Evolutionary conservation across 37 sponge, comb jelly and placozoan genomes (phyloP).

Genomic region (Lycopodina hypogea): DNA sequence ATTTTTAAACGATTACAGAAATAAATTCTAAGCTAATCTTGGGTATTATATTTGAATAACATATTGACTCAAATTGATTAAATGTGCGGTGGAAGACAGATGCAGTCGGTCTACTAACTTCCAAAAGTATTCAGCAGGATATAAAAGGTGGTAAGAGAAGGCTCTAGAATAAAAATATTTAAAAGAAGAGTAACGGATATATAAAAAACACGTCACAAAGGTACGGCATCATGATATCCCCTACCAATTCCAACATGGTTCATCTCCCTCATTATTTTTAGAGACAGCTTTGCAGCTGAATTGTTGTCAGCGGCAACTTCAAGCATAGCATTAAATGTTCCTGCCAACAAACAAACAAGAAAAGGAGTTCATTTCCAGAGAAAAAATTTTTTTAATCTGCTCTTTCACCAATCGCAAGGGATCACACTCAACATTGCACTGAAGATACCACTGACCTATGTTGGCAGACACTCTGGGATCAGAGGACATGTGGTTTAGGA

Average conservation of each 20-base stretch:
- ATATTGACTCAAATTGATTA: no score
- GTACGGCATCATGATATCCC: neutral
- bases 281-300: neutral
- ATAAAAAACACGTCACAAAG: neutral
- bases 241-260: conserved; percentile 45
- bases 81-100: no score
- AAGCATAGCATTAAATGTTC: neutral
- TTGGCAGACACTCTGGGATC: no score
- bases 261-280: conserved; percentile 50
- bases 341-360: neutral
- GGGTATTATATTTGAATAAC: no score
- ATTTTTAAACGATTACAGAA: neutral
- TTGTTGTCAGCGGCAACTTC: neutral
- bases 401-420: no score
- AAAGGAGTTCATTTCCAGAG: no score
- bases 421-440: neutral
- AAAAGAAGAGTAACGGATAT: neutral
- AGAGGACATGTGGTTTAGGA: no score
- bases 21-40: no score
- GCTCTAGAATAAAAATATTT: conserved; percentile 14
- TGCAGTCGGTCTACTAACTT: conserved; percentile 3
- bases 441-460: neutral
- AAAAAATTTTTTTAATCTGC: no score
- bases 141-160: conserved; percentile 42
- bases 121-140: conserved; percentile 11